Percentiles rank a stretch among this genome's conserved stretches.
These are phyloP conservation scores for Brachionus rubens DNA, from an alignment of 1,140 invertebrate genomes.

Conservation along the genomic window DNA sequence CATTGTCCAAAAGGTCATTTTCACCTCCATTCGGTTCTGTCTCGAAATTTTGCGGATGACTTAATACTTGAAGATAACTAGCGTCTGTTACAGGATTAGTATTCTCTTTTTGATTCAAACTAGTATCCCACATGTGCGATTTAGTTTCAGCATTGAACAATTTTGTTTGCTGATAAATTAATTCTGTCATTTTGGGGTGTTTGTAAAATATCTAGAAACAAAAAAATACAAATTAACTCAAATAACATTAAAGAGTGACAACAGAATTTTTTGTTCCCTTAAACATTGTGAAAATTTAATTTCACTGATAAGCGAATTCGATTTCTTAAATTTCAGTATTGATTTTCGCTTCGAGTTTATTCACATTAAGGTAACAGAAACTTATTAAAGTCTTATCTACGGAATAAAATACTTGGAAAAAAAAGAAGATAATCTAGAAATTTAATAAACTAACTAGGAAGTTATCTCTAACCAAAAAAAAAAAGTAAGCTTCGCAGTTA, in stretches of 20 bases:
- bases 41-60: neutral
- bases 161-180: conserved; percentile 11
- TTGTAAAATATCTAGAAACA: neutral
- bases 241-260: too few species aligned
- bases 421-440: neutral
- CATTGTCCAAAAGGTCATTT: neutral
- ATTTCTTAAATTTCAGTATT: neutral
- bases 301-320: too few species aligned
- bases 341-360: too few species aligned
- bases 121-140: neutral
- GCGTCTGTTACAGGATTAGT: neutral
- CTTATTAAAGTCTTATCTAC: neutral
- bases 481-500: neutral
- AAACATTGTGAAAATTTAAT: too few species aligned
- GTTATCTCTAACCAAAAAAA: conserved; percentile 4
- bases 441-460: neutral
- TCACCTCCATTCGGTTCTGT: neutral
- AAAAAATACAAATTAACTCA: neutral
- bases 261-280: neutral
- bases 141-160: neutral
- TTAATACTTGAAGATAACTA: neutral
- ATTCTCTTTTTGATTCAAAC: conserved; percentile 14
- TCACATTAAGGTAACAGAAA: too few species aligned
- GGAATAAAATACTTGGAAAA: neutral
- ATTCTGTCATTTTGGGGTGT: conserved; percentile 25